A percentile compares a stretch with the other conserved stretches of the same genome.
phyloP scores from a whole-genome alignment of 1,140 invertebrate genomes.

The Cherax destructor region DNA sequence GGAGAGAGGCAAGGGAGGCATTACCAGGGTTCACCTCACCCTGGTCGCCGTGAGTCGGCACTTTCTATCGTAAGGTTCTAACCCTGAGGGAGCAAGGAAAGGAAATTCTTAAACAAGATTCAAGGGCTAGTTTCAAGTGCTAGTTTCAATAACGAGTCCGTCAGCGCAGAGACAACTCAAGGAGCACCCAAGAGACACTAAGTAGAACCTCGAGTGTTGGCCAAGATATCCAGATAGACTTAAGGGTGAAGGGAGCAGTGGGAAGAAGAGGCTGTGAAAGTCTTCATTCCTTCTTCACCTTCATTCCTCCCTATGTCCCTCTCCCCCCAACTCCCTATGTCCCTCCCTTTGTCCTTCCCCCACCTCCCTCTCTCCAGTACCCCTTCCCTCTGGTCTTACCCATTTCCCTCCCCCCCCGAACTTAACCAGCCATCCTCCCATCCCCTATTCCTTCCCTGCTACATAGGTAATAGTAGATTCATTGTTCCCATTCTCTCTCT shows the following conservation, averaged over 20 bases:
- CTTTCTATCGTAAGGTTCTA: not conserved
- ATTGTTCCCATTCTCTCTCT: not conserved
- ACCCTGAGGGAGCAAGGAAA: not conserved
- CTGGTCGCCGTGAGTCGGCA: not conserved
- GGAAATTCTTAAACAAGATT: conserved; percentile 47
- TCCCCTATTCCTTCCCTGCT: too few relatives aligned
- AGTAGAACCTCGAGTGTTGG: conserved; percentile 38
- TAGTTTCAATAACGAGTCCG: conserved; percentile 55
- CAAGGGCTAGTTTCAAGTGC: conserved; percentile 55
- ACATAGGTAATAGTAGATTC: too few relatives aligned
- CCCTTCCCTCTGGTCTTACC: too few relatives aligned
- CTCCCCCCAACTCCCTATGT: not conserved
- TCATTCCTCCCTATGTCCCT: not conserved
- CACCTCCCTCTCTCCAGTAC: not conserved
- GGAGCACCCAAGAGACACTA: conserved; percentile 27
- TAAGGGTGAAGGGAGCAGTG: not conserved
- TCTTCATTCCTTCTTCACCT: not conserved
- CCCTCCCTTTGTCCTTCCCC: not conserved
- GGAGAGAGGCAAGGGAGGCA: not conserved
- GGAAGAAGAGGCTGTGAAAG: not conserved
- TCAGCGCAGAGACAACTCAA: conserved; percentile 46
- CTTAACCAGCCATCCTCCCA: too few relatives aligned
- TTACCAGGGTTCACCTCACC: not conserved
- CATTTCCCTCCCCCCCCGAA: too few relatives aligned
- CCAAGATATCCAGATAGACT: conserved; percentile 5